These are phyloP conservation scores for Penaeus japonicus DNA, from an alignment of 1,140 invertebrate genomes.

Conservation along the genomic window DNA sequence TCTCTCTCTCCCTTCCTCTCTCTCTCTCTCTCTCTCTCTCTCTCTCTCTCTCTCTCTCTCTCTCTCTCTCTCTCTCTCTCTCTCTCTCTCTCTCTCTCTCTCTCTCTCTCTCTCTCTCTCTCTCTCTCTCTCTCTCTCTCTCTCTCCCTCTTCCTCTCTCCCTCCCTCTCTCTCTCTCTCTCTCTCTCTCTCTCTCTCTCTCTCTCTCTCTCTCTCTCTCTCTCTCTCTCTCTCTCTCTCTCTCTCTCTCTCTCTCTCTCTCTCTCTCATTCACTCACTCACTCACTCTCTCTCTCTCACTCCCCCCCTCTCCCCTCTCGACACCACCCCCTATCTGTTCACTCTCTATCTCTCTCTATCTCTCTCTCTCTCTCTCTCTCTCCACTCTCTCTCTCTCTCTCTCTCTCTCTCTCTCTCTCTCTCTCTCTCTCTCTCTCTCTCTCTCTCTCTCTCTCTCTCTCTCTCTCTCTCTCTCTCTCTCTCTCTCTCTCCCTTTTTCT, in stretches of 20 bases:
- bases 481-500: too few species aligned
- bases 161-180: too few species aligned
- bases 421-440: too few species aligned
- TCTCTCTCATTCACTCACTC: slow-evolving; percentile 1
- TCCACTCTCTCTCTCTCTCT: background rate
- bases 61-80: background rate
- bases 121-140: background rate
- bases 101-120: background rate
- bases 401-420: background rate
- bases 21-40: slow-evolving; percentile 2
- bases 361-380: background rate
- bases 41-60: slow-evolving; percentile 15
- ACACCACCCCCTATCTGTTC: background rate
- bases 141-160: background rate
- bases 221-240: background rate
- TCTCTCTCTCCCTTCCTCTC: background rate
- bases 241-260: background rate
- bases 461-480: too few species aligned
- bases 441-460: too few species aligned
- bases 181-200: background rate
- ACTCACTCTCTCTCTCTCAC: background rate
- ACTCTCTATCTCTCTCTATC: too few species aligned
- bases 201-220: background rate
- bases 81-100: background rate
- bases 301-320: background rate